A percentile compares a stretch with the other conserved stretches of the same genome.
phyloP scores from a whole-genome alignment of 1,140 invertebrate genomes.

The Zaprionus africanus region DNA sequence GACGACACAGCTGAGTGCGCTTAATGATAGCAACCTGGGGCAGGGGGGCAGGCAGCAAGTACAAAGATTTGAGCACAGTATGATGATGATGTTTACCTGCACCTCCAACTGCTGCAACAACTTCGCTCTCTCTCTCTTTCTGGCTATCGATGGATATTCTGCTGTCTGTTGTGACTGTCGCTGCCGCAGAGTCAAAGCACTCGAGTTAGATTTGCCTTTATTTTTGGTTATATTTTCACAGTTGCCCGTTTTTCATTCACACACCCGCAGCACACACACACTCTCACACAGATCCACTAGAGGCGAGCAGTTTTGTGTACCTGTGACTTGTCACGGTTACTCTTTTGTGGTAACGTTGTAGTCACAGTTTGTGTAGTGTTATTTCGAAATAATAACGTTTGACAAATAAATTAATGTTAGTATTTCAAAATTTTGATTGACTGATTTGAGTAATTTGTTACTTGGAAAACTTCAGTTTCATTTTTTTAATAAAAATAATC shows the following conservation, averaged over 20 bases:
- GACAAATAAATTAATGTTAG: not conserved
- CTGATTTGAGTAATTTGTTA: not conserved
- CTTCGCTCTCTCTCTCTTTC: not conserved
- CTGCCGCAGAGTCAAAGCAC: slow-evolving; percentile 42
- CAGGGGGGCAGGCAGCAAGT: not conserved
- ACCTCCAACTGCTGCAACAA: slow-evolving; percentile 33
- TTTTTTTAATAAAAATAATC: too few species aligned
- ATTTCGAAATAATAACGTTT: not conserved
- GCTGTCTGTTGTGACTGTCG: slow-evolving; percentile 17
- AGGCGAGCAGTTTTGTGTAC: slow-evolving; percentile 20
- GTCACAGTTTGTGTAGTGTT: slow-evolving; percentile 8
- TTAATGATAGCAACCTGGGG: not conserved
- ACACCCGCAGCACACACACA: slow-evolving; percentile 55
- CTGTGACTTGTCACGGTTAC: slow-evolving; percentile 20
- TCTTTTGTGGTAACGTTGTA: not conserved
- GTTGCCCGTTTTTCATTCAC: slow-evolving; percentile 77
- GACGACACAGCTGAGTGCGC: slow-evolving; percentile 47
- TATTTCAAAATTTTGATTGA: not conserved
- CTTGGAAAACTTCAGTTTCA: not conserved
- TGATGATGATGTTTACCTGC: slow-evolving; percentile 26
- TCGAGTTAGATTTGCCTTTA: slow-evolving; percentile 49
- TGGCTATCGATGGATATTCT: slow-evolving; percentile 18
- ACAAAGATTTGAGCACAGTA: not conserved
- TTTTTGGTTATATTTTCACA: slow-evolving; percentile 82
- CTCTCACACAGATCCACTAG: slow-evolving; percentile 24